Evolutionary conservation across 2,113 vertebrate species (phyloP), one percentile per base, ranked within the genome.

Genomic region (Monarcha castaneiventris): DNA sequence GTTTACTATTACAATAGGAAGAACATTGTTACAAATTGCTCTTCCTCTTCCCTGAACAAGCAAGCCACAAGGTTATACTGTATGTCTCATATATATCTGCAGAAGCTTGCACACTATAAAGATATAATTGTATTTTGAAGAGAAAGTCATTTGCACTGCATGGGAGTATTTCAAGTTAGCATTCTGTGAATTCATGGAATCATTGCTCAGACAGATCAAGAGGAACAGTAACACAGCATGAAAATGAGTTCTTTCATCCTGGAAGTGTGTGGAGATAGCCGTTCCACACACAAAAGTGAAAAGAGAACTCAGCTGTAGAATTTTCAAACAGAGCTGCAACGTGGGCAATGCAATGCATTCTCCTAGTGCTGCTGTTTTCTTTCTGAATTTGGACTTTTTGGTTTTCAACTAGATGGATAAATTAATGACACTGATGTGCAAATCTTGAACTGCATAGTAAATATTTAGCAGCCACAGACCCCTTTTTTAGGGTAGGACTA

Each of bases 391-490:
- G 39, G 48, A 77, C 51, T 67, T 96, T 96, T 96, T 97, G 95
- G 96, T 95, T 97, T 96, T 94, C 72, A 93, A 61, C 59, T 85
- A 63, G 92, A 91, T 93, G 64, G 74, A 89, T 76, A 96, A 90
- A 93, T 75, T 71, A 90, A 92, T 49, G 73, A 96, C 73, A 88
- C 68, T 91, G 93, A 97, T 97, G 97, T 98, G 97, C 97, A 98
- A 98, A 97, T 97, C 97, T 98, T 97, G 85, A 97, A 98, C 98
- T 99, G 98, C 99, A 99, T 99, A 99, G 98, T 98, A 98, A 97
- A 98, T 98, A 97, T 97, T 97, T 97, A 98, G 97, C 98, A 98
- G 97, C 97, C 98, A 96, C 94, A 94, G 80, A 90, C 93, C 91
- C 91, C 67, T 94, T 90, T 90, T 89, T 77, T 68, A 96, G 94